Evolutionary conservation across 2,113 vertebrate genomes (phyloP).

Genomic region (Xenopus borealis): DNA sequence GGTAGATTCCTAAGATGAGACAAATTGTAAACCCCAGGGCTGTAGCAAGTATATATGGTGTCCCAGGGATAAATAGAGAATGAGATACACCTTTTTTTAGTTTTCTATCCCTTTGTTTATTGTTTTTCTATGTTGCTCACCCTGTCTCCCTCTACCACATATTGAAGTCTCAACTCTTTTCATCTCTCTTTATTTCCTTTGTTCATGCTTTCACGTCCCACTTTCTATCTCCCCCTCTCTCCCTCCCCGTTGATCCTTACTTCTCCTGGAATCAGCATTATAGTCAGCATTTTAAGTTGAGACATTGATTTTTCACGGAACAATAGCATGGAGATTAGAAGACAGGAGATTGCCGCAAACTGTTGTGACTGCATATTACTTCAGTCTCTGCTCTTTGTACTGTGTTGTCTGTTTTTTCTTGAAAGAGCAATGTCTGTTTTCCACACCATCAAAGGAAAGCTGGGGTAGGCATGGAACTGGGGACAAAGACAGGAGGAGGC

Average conservation of each 20-base stretch:
- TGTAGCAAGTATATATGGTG: no score
- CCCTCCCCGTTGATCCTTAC: background rate
- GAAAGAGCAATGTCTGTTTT: slow-evolving; percentile 5
- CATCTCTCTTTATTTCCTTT: no score
- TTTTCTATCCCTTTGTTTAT: no score
- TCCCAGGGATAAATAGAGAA: no score
- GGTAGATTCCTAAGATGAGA: no score
- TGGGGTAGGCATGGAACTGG: slow-evolving; percentile 24
- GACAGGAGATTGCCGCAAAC: slow-evolving; percentile 29
- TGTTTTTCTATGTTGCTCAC: no score
- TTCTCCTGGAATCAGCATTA: background rate
- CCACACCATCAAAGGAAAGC: slow-evolving; percentile 23
- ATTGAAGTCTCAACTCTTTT: no score
- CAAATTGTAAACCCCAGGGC: no score
- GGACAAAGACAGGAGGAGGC: slow-evolving; percentile 6
- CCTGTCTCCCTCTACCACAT: no score
- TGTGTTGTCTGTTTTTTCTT: slow-evolving; percentile 2
- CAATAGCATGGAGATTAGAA: slow-evolving; percentile 28
- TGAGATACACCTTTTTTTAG: no score
- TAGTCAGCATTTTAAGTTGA: background rate
- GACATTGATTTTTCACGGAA: slow-evolving; percentile 35
- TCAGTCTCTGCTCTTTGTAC: slow-evolving; percentile 11
- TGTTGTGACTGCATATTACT: slow-evolving; percentile 8
- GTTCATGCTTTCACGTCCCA: background rate
- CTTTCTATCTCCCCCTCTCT: background rate